Percentiles rank a stretch among this genome's conserved stretches.
Evolutionary conservation across 2,113 vertebrate species (phyloP).

Genomic region (Thalassarche chlororhynchos): DNA sequence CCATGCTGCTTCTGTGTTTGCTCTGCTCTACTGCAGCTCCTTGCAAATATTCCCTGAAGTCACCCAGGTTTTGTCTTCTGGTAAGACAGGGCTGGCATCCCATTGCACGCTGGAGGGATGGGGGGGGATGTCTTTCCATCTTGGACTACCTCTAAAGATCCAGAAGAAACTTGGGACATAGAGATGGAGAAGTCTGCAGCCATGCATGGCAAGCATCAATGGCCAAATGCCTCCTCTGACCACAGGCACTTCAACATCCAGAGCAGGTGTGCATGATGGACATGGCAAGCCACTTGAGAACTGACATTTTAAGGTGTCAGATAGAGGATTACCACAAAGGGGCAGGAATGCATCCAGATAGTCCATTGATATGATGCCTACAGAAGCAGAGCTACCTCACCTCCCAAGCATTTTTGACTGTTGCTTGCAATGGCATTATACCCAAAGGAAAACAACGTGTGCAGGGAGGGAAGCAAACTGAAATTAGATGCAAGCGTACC

Average conservation of each 20-base stretch:
- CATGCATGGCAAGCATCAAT: neutral
- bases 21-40: neutral
- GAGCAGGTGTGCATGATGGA: neutral
- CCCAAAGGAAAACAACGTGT: neutral
- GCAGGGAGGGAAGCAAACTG: neutral
- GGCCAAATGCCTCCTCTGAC: neutral
- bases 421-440: neutral
- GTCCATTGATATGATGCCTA: neutral
- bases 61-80: neutral
- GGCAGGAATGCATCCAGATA: neutral
- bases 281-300: neutral
- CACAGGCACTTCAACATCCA: neutral
- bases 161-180: neutral
- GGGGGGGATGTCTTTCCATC: neutral
- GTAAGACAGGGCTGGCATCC: neutral
- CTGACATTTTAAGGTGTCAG: neutral
- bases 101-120: neutral
- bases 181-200: neutral
- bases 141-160: neutral
- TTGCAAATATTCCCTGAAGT: neutral
- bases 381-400: neutral
- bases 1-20: neutral
- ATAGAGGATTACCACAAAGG: neutral
- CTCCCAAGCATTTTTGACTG: neutral
- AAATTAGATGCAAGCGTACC: neutral